A percentile compares a stretch with the other conserved stretches of the same genome.
Evolutionary conservation across 2,113 vertebrate species (phyloP).

Genomic region (Scytalopus superciliaris): DNA sequence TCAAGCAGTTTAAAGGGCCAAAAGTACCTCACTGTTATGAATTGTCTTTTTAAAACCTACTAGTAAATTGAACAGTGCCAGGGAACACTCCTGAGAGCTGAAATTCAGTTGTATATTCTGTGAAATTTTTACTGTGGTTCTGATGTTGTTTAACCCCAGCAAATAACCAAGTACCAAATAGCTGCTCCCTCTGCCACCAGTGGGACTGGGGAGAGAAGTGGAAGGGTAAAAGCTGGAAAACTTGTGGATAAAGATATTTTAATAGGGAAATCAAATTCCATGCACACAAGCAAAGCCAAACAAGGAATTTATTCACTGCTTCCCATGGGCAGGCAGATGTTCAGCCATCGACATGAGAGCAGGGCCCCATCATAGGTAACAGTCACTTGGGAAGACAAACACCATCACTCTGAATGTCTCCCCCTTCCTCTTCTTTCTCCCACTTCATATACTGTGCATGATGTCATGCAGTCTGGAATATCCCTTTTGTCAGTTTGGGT

Average conservation of each 20-base stretch:
- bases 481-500: no score
- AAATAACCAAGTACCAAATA: background rate
- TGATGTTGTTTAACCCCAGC: background rate
- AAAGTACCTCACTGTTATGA: background rate
- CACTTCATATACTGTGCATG: no score
- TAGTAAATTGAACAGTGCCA: background rate
- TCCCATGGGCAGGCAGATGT: background rate
- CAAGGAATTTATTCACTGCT: background rate
- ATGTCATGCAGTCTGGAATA: no score
- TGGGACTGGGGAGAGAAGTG: background rate
- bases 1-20: background rate
- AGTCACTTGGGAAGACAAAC: background rate
- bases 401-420: background rate
- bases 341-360: background rate
- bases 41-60: background rate
- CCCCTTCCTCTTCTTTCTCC: background rate
- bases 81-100: background rate
- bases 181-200: background rate
- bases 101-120: background rate
- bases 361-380: fast-evolving
- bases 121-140: background rate
- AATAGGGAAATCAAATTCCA: background rate
- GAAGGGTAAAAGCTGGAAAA: background rate
- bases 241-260: background rate
- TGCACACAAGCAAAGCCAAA: background rate